phyloP scores from a whole-genome alignment of 2,888 invertebrate species.

The Leptopilina drosophilae region DNA sequence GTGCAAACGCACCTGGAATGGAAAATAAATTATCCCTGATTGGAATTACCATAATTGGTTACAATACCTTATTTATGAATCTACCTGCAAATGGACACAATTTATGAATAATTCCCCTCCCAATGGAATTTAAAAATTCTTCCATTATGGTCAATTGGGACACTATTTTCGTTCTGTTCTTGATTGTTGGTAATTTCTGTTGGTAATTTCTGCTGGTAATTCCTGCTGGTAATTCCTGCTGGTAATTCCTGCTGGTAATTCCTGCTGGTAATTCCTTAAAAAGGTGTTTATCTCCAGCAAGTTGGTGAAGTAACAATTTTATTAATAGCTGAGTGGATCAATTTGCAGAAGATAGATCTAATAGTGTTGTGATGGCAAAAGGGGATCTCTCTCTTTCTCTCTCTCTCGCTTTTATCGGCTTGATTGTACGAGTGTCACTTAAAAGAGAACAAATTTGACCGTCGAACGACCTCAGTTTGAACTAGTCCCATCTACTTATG shows the following conservation, averaged over 20 bases:
- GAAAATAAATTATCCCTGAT: too few relatives aligned
- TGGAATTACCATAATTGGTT: too few relatives aligned
- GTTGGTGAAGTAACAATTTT: background rate
- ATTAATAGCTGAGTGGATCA: constrained; percentile 27
- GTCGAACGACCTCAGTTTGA: constrained; percentile 47
- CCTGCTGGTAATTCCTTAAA: background rate
- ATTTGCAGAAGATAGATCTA: constrained; percentile 13
- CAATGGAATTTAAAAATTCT: too few relatives aligned
- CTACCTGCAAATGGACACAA: too few relatives aligned
- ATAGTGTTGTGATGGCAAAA: background rate
- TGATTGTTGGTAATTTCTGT: background rate
- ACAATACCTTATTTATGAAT: too few relatives aligned
- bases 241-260: too few relatives aligned
- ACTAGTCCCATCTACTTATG: constrained; percentile 33
- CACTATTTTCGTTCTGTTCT: background rate
- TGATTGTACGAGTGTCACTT: constrained; percentile 46
- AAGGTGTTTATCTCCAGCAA: constrained; percentile 6
- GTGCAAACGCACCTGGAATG: too few relatives aligned
- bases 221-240: too few relatives aligned
- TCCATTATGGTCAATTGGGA: too few relatives aligned
- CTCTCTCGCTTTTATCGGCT: constrained; percentile 3
- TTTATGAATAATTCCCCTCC: too few relatives aligned
- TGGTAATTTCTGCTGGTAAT: too few relatives aligned
- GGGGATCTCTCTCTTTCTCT: background rate
- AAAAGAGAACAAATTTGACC: constrained; percentile 54